Evolutionary conservation across 2,888 invertebrate genomes (phyloP).

Genomic region (Philereme transversata): DNA sequence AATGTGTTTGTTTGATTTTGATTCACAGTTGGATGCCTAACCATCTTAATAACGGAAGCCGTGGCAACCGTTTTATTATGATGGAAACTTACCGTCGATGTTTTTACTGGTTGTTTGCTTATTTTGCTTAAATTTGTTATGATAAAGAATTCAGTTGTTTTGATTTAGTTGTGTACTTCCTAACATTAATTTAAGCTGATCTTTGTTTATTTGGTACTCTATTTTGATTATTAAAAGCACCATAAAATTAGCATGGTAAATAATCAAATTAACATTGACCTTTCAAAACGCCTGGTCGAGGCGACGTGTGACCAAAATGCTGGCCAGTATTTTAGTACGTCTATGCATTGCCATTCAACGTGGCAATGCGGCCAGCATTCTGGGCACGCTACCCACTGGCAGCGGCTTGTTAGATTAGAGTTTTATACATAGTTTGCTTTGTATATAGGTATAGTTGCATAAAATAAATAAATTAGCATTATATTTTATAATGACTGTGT

Average conservation of each 20-base stretch:
- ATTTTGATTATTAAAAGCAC: not conserved
- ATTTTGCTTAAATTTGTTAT: conserved; percentile 1
- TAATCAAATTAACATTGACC: not conserved
- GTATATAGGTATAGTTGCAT: no score
- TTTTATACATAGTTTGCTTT: no score
- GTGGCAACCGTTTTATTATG: conserved; percentile 20
- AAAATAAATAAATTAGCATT: not conserved
- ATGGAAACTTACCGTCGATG: conserved; percentile 13
- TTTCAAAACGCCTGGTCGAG: no score
- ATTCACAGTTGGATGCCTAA: conserved; percentile 35
- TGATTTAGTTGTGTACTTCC: conserved; percentile 13
- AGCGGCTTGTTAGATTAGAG: no score
- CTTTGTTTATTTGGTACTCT: not conserved
- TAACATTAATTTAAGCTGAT: not conserved
- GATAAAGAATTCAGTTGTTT: conserved; percentile 1
- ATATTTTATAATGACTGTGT: no score
- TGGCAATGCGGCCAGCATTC: no score
- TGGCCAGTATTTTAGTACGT: no score
- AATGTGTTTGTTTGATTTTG: conserved; percentile 47
- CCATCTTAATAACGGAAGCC: conserved; percentile 33
- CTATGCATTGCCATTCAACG: no score
- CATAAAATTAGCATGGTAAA: conserved; percentile 1
- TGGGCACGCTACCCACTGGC: no score
- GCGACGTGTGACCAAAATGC: no score
- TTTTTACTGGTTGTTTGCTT: conserved; percentile 5